Conservation (phyloP, 2,888 invertebrate genomes). For the Drosophila mimica region DNA sequence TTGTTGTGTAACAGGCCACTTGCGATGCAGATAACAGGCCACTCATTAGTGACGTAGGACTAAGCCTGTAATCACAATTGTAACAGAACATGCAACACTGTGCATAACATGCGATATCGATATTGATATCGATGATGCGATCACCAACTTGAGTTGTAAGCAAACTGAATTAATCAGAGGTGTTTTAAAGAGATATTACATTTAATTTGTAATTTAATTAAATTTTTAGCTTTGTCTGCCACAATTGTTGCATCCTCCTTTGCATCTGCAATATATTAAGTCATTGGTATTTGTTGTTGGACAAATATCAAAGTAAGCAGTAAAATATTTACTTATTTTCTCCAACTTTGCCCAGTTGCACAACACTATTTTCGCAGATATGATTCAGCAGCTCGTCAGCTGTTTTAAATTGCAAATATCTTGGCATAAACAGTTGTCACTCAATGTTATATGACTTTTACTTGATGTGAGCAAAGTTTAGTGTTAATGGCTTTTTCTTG, state of each 20-base stretch:
- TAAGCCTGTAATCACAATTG: not conserved
- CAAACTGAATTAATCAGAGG: not conserved
- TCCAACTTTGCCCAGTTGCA: slow-evolving; percentile 13
- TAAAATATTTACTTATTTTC: slow-evolving; percentile 49
- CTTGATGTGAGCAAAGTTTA: slow-evolving; percentile 32
- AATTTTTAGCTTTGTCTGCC: slow-evolving; percentile 42
- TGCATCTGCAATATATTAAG: slow-evolving; percentile 60
- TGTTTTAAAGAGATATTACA: not conserved
- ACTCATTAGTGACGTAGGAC: not conserved
- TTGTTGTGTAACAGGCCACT: slow-evolving; percentile 16
- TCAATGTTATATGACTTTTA: slow-evolving; percentile 33
- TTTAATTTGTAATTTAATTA: not conserved
- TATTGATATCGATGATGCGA: not conserved
- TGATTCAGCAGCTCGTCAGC: slow-evolving; percentile 31
- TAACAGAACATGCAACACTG: not conserved
- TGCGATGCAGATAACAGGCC: not conserved
- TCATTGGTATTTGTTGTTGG: slow-evolving; percentile 34
- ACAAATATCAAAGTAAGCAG: slow-evolving; percentile 41
- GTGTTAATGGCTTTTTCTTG: slow-evolving; percentile 3
- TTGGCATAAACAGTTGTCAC: slow-evolving; percentile 16
- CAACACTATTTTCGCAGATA: not conserved
- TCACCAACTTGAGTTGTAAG: not conserved
- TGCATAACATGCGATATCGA: not conserved
- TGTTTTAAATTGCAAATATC: slow-evolving; percentile 64
- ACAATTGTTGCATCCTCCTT: slow-evolving; percentile 35